Evolutionary conservation across 2,113 vertebrate species (phyloP), one percentile per base, ranked within the genome.

Genomic region (Melanostigma gelatinosum): DNA sequence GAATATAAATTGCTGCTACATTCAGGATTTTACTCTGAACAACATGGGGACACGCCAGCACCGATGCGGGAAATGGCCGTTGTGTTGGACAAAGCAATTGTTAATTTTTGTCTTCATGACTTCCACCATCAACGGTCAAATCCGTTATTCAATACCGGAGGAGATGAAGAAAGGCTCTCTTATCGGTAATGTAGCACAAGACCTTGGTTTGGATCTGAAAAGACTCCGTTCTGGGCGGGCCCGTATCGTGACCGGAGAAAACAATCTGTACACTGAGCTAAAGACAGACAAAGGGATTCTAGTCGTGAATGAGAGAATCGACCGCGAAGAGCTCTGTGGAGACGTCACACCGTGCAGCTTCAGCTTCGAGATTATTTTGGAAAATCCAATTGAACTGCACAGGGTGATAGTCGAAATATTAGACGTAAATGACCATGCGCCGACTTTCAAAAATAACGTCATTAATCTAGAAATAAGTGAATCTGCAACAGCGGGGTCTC

Each of bases 381-480:
- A 92, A 76, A 89, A 89, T 42, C 91, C 92, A 0, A 88, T 91
- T 13, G 88, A 91, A 72, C 48, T 92, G 1, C 87, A 92, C 79
- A 77, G 84, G 15, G 48, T 93, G n/a, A 87, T 77, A 1, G 77
- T 91, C 1, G 91, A 93, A 48, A 89, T 93, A 54, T 76, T 88
- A 36, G 92, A 94, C 50, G 69, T 93, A 1, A 94, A 93, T 34
- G 92, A 93, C 50, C 79, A 93, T 27, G 82, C 89, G 0, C 96
- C 97, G 0, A 85, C 85, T 11, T 97, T 97, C 73, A 94, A 79
- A 87, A 93, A 92, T 4, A 90, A 93, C 0, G 83, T 95, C 24
- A 88, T 96, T 9, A 82, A 94, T 75, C 91, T 96, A 85, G 96
- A 95, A 90, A 95, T 97, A 22, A 96, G 94, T 0, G 96, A 97